A percentile compares a stretch with the other conserved stretches of the same genome.
Evolutionary conservation across 2,888 invertebrate genomes (phyloP).

Genomic region (Amblyjoppa fuscipennis): DNA sequence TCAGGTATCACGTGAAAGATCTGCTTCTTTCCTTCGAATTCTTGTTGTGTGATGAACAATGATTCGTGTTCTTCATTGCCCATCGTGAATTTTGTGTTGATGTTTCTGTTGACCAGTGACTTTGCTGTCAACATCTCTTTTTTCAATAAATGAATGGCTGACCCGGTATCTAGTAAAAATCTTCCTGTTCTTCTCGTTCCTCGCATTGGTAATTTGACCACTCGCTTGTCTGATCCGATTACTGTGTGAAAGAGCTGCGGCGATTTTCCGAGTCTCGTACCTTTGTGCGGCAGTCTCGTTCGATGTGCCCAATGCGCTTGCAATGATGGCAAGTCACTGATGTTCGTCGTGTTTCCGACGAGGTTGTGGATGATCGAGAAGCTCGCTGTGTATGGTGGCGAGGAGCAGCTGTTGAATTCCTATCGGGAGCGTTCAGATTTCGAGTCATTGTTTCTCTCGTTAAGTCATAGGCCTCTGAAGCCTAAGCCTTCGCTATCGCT

Average conservation of each 20-base stretch:
- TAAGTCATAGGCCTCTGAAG: slow-evolving; percentile 16
- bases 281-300: slow-evolving; percentile 6
- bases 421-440: slow-evolving; percentile 1
- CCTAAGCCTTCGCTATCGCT: slow-evolving; percentile 12
- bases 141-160: slow-evolving; percentile 3
- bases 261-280: not conserved
- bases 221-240: slow-evolving; percentile 12
- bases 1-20: slow-evolving; percentile 35
- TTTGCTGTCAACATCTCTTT: not conserved
- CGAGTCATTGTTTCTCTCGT: slow-evolving; percentile 18
- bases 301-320: not conserved
- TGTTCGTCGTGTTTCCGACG: not conserved
- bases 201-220: slow-evolving; percentile 16
- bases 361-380: not conserved
- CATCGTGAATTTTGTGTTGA: slow-evolving; percentile 3
- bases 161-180: slow-evolving; percentile 21
- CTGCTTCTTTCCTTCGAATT: slow-evolving; percentile 8
- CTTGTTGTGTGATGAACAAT: slow-evolving; percentile 19
- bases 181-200: slow-evolving; percentile 1
- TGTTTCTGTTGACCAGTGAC: not conserved
- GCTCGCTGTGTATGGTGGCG: not conserved
- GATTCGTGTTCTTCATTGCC: slow-evolving; percentile 22
- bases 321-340: not conserved
- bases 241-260: not conserved
- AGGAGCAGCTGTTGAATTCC: not conserved